These are phyloP conservation scores for Charaxes varanes DNA, from an alignment of 1,140 invertebrate species.

Conservation along the genomic window DNA sequence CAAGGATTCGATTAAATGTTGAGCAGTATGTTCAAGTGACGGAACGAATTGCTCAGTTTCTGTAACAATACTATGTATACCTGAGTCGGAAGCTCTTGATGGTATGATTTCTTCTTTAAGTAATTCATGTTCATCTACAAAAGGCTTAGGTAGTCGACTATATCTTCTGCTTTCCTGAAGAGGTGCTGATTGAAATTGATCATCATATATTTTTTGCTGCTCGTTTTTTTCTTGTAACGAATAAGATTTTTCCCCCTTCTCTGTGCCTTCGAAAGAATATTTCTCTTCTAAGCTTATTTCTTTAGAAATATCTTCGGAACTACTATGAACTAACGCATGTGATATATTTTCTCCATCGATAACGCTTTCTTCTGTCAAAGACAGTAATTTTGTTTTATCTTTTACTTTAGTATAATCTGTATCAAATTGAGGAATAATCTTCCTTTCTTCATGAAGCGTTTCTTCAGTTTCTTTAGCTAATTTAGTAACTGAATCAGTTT, in stretches of 20 bases:
- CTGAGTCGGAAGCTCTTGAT: slow-evolving; percentile 31
- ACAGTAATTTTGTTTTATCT: slow-evolving; percentile 24
- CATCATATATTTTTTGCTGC: no score
- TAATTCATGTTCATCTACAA: neutral
- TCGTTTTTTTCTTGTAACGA: slow-evolving; percentile 7
- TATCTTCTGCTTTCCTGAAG: no score
- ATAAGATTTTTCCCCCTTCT: slow-evolving; percentile 38
- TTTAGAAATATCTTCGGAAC: slow-evolving; percentile 63
- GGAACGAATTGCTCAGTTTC: slow-evolving; percentile 8
- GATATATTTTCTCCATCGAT: slow-evolving; percentile 29
- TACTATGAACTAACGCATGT: slow-evolving; percentile 33
- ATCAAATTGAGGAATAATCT: slow-evolving; percentile 11
- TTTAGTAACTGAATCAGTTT: slow-evolving; percentile 7
- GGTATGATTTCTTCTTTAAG: slow-evolving; percentile 28
- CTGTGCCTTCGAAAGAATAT: slow-evolving; percentile 55
- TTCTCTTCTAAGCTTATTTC: slow-evolving; percentile 64
- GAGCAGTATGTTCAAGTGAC: slow-evolving; percentile 24
- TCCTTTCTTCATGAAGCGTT: slow-evolving; percentile 27
- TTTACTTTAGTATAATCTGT: no score
- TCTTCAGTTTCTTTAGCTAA: slow-evolving; percentile 23
- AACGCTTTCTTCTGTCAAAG: slow-evolving; percentile 30
- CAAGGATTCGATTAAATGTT: slow-evolving; percentile 42
- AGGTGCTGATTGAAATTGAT: no score
- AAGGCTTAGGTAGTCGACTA: no score
- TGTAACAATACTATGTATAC: slow-evolving; percentile 5